Evolutionary conservation across 2,113 vertebrate species (phyloP), one percentile per base, ranked within the genome.

Genomic region (Pao palembangensis): DNA sequence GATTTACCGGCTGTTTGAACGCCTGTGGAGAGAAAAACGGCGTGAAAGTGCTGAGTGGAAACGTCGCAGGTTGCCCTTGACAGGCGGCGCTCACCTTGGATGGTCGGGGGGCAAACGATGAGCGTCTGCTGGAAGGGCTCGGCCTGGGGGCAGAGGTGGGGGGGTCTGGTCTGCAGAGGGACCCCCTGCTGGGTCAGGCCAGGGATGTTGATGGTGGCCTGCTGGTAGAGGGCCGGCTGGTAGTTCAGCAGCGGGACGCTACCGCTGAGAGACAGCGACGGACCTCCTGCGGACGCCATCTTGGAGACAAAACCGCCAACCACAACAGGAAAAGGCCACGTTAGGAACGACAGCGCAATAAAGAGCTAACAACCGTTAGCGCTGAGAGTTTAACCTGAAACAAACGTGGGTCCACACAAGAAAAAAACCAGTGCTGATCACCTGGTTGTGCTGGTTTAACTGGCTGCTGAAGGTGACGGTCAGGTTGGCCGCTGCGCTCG

Each of bases 381-480:
- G n/a, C n/a, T n/a, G n/a, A n/a, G n/a, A n/a, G n/a, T n/a, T n/a
- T n/a, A n/a, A n/a, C n/a, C n/a, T n/a, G n/a, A n/a, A n/a, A n/a
- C 21, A 23, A 23, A 23, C 21, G 21, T 23, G 21, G 21, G 21
- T 23, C 21, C 21, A 23, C 2, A 23, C 21, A 23, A 3, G 21
- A 23, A 2, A 3, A 23, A 23, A 10, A 2, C 2, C 34, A 38
- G 34, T 2, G 34, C 34, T 8, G 8, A 68, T 76, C 88, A 99
- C 96, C 95, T 99, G 96, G 73, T 92, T 98, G 90, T 98, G 96
- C 79, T 91, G 91, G 80, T 93, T 96, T 28, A 98, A 93, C 73
- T 95, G 96, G 88, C 96, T 99, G 87, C 93, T 98, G 91, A 99
- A 98, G 80, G 95, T 98, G 88, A 99, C 96, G 0, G 96, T 98